Evolutionary conservation across 2,113 vertebrate genomes (phyloP).

Genomic region (Sturnira hondurensis): DNA sequence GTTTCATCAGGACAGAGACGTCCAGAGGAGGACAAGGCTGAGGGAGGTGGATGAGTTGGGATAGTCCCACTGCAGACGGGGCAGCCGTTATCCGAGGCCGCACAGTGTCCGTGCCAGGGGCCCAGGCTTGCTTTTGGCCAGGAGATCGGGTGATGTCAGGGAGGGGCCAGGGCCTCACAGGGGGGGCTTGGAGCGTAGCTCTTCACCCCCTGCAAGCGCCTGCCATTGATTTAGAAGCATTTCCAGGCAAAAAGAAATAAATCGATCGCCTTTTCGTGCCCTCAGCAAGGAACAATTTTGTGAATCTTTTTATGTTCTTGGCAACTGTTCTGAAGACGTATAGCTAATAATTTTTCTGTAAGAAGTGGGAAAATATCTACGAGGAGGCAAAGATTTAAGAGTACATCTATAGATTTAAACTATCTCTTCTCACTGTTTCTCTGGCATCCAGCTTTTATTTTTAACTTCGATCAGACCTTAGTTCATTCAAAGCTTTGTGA

Average conservation of each 20-base stretch:
- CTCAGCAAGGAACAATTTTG: background rate
- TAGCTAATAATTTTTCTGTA: background rate
- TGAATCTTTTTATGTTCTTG: background rate
- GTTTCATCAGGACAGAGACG: background rate
- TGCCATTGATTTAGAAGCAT: background rate
- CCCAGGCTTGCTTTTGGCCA: background rate
- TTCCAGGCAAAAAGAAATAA: background rate
- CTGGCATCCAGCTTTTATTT: background rate
- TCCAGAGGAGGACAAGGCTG: background rate
- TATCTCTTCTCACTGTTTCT: background rate
- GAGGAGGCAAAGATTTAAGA: background rate
- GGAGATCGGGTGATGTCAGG: background rate
- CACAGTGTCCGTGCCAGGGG: no score
- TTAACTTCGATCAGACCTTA: background rate
- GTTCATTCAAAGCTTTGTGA: background rate
- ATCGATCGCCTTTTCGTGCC: background rate
- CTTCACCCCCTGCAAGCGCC: background rate
- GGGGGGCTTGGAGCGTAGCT: background rate
- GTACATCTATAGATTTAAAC: background rate
- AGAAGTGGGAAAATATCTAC: background rate
- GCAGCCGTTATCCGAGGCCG: rapidly evolving
- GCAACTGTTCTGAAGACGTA: background rate
- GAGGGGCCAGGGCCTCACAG: background rate
- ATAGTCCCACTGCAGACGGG: background rate
- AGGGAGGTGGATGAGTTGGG: background rate